A percentile compares a stretch with the other conserved stretches of the same genome.
These are phyloP conservation scores for Tetraneura akinire DNA, from an alignment of 1,140 invertebrate species.

Conservation along the genomic window DNA sequence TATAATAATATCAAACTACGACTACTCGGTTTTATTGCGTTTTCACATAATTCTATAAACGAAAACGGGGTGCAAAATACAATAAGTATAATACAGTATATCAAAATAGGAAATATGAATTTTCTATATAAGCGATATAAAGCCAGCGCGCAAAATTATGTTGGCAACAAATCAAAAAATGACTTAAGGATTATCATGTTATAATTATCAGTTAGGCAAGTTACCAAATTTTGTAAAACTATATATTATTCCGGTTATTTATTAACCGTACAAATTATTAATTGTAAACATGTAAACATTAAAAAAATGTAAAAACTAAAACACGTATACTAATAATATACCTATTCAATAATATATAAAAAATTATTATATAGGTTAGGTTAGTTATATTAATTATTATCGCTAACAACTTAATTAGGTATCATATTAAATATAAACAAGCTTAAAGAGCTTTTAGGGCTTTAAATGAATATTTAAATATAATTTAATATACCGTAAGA, in stretches of 20 bases:
- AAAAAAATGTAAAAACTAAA: too few relatives aligned
- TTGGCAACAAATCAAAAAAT: conserved; percentile 36
- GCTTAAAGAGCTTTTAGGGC: too few relatives aligned
- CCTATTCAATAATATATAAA: too few relatives aligned
- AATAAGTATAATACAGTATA: not conserved
- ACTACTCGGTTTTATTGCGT: too few relatives aligned
- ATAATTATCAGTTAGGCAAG: conserved; percentile 42
- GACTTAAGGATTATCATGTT: conserved; percentile 30
- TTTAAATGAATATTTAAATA: too few relatives aligned
- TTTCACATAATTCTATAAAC: not conserved
- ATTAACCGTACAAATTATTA: conserved; percentile 31
- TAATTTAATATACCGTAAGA: too few relatives aligned
- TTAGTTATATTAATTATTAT: too few relatives aligned
- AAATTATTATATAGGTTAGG: too few relatives aligned
- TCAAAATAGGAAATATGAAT: conserved; percentile 2
- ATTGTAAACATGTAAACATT: conserved; percentile 29
- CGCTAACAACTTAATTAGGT: too few relatives aligned
- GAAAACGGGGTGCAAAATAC: not conserved
- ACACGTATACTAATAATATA: too few relatives aligned
- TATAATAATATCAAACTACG: too few relatives aligned
- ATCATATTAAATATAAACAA: too few relatives aligned
- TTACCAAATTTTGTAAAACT: conserved; percentile 31
- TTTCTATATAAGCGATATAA: not conserved
- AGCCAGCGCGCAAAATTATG: not conserved
- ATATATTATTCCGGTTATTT: conserved; percentile 18